Evolutionary conservation across 2,797 vertebrate genomes (phyloP).

Genomic region (Sphenopsis melanotis): DNA sequence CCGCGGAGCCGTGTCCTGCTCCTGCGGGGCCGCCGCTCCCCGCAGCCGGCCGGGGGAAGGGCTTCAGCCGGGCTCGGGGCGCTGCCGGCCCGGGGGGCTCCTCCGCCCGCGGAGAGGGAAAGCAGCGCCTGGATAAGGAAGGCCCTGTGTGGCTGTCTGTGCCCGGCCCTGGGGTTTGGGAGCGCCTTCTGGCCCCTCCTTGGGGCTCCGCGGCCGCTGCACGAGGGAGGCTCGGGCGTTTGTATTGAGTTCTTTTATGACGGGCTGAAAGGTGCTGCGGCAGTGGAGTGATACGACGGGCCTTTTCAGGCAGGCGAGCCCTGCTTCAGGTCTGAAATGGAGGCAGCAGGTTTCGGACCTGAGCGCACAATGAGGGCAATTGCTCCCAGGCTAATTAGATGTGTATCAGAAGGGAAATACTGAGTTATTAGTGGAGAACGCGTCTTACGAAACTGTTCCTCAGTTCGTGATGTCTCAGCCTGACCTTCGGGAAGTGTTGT

Average conservation of each 20-base stretch:
- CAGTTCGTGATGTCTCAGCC: not conserved
- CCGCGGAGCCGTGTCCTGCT: not conserved
- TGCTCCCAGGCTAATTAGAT: not conserved
- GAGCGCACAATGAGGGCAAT: not conserved
- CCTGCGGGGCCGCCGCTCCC: not conserved
- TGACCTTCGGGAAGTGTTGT: not conserved
- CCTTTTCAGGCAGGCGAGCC: not conserved
- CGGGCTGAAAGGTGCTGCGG: accelerated
- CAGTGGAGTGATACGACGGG: accelerated
- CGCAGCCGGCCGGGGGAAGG: not conserved
- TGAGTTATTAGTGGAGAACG: not conserved
- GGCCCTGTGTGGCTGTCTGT: not conserved
- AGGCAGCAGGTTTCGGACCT: not conserved
- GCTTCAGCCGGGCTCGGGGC: not conserved
- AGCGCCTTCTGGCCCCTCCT: not conserved
- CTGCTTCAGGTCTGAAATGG: not conserved
- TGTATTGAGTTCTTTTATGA: accelerated
- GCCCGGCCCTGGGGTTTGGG: accelerated
- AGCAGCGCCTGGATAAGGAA: accelerated
- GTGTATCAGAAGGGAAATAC: not conserved
- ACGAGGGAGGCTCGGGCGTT: accelerated
- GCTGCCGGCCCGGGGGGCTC: not conserved
- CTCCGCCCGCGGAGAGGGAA: accelerated
- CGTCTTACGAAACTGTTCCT: not conserved
- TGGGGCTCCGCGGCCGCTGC: accelerated